Base-by-base conservation (phyloP, 2,797 vertebrate species). In the Hirundo rustica region DNA sequence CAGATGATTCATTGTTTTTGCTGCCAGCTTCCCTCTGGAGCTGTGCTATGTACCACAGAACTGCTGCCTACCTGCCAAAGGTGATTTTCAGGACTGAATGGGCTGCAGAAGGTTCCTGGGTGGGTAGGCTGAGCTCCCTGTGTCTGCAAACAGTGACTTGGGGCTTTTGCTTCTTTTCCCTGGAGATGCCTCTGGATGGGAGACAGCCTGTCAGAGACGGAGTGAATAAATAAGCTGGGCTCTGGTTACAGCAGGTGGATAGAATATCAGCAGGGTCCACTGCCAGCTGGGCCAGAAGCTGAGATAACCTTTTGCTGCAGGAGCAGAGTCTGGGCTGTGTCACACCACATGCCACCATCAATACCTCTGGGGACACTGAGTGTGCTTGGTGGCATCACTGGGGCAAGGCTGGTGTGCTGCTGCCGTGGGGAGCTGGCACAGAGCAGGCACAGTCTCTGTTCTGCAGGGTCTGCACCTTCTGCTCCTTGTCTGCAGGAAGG, bases 281-380 rank as follows among this genome's bases (percentile, higher is more conserved):
- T 76, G 87, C 67, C 84, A 66, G 64, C 78, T 85, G 64, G 42
- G 47, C 65, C 75, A 74, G 76, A 47, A 76, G 87, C 67, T 14
- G 81, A 57, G 48, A 20, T 66, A 44, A 72, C 85, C 48, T 89
- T 76, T 74, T 22, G 40, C 55, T 16, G 62, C 42, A 23, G 81
- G 51, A 91, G 62, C 80, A 62, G 55, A 36, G 72, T 74, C 20
- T 4, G 0, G 14, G 44, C 76, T 74, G 36, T 11, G 23, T 61
- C 75, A 13, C 34, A 9, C 32, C 15, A 0, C 2, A 0, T 58
- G 70, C 29, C 84, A 34, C 58, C 5, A 1, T 14, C 44, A 1
- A n/a, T 22, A 73, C 15, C n/a, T 14, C 32, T 19, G 73, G 70
- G 78, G 64, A 40, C 30, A 4, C 14, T 3, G 26, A 8, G 5